Evolutionary conservation across 2,797 vertebrate genomes (phyloP).

Genomic region (Pseudopleuronectes americanus): DNA sequence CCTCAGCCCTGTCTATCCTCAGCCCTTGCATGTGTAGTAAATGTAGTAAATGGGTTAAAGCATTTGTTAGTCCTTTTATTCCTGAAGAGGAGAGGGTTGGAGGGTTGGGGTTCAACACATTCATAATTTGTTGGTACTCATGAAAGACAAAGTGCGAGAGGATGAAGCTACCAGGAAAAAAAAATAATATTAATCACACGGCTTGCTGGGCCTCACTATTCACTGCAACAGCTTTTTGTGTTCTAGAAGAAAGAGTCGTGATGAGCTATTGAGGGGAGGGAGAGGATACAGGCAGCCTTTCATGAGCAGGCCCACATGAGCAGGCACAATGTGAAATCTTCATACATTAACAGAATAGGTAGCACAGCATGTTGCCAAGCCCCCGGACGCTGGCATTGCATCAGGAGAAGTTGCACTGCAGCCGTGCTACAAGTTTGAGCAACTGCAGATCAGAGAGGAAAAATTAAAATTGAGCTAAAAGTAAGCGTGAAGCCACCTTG

Average conservation of each 20-base stretch:
- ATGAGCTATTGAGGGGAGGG: slow-evolving; percentile 19
- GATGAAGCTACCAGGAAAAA: slow-evolving; percentile 22
- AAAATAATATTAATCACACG: slow-evolving; percentile 13
- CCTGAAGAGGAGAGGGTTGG: slow-evolving; percentile 6
- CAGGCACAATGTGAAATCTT: slow-evolving; percentile 50
- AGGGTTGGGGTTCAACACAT: slow-evolving; percentile 22
- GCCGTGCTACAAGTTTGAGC: slow-evolving; percentile 26
- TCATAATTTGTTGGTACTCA: slow-evolving; percentile 28
- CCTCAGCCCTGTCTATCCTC: slow-evolving; percentile 26
- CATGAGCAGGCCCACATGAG: slow-evolving; percentile 25
- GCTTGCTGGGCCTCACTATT: slow-evolving; percentile 28
- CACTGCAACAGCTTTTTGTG: slow-evolving; percentile 29
- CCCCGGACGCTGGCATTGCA: too few relatives aligned
- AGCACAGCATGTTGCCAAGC: too few relatives aligned
- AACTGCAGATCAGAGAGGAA: slow-evolving; percentile 16
- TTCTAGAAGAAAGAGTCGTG: slow-evolving; percentile 24
- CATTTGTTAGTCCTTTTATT: slow-evolving; percentile 54
- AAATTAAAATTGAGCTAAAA: too few relatives aligned
- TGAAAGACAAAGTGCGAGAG: slow-evolving; percentile 33
- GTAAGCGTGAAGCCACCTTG: neutral
- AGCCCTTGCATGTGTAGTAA: slow-evolving; percentile 38
- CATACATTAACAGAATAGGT: slow-evolving; percentile 17
- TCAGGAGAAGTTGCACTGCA: too few relatives aligned
- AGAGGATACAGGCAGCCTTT: slow-evolving; percentile 21
- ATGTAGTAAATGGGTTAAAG: slow-evolving; percentile 50